Evolutionary conservation across 2,113 vertebrate species (phyloP), one percentile per base, ranked within the genome.

Genomic region (Thunnus thynnus): DNA sequence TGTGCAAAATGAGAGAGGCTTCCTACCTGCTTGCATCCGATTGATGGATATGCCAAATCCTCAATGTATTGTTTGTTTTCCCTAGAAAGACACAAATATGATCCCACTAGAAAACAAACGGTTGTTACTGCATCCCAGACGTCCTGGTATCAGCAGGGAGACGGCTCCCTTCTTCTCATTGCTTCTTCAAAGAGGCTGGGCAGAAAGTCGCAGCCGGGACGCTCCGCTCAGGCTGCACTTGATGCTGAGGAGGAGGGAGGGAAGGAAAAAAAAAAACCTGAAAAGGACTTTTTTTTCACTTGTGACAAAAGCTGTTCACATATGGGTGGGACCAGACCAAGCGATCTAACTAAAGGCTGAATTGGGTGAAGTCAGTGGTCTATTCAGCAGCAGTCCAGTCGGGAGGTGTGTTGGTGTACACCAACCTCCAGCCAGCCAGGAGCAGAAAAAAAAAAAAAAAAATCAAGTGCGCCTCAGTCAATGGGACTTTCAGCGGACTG

Each of bases 11-110:
- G 46, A 52, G 73, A 71, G 78, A 84, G 14, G 25, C 64, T 70
- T 80, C 92, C 72, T 95, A 96, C 95, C 95, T 96, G 93, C 90
- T 93, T 86, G 86, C 94, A 95, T 94, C 90, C 93, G 91, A 94
- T 86, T 90, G 86, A 92, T 92, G 85, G 86, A 90, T 86, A 61
- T 62, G 69, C 78, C 77, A 91, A 92, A 88, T 93, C 92, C 90
- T 86, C 83, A 80, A 27, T 52, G 85, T 86, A 52, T 87, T 91
- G 80, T 87, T 86, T 86, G 74, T 74, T 87, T 76, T 54, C 74
- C 80, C 54, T 54, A 72, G 64, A 83, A 60, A 83, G 55, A 79
- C 44, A 91, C 86, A 93, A 85, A 84, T 85, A 86, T 66, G 86
- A 79, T 85, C 86, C 90, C 68, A 51, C 51, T 36, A 64, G 80